Evolutionary conservation across 2,888 invertebrate genomes (phyloP).

Genomic region (Lasioglossum zephyrum): DNA sequence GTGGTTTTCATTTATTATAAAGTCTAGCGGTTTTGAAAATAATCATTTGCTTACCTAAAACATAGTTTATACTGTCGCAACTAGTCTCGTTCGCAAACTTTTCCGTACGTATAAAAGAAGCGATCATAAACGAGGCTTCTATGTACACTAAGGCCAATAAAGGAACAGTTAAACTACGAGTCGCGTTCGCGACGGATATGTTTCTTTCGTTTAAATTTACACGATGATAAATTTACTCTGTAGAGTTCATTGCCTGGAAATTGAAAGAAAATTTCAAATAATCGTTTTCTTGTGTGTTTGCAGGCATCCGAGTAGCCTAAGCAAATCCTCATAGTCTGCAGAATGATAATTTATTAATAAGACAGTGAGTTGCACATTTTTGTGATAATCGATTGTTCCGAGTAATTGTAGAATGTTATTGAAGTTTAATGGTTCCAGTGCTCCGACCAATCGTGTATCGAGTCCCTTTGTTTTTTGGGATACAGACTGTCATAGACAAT

Average conservation of each 20-base stretch:
- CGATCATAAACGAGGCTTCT: constrained; percentile 47
- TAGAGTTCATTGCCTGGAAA: neutral
- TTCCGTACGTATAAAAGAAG: constrained; percentile 44
- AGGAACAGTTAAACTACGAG: constrained; percentile 66
- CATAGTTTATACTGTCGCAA: constrained; percentile 40
- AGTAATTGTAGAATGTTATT: neutral
- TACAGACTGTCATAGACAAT: neutral
- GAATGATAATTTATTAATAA: neutral
- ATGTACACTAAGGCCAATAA: constrained; percentile 58
- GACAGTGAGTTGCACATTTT: neutral
- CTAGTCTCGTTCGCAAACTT: constrained; percentile 37
- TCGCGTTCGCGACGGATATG: constrained; percentile 62
- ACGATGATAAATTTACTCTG: neutral
- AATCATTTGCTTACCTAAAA: constrained; percentile 52
- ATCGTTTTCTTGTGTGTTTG: neutral
- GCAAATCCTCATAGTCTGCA: neutral
- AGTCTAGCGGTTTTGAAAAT: constrained; percentile 52
- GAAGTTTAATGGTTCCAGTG: neutral
- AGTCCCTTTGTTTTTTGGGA: neutral
- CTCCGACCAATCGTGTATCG: neutral
- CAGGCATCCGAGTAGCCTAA: neutral
- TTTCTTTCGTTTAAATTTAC: constrained; percentile 31
- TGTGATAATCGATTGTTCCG: neutral
- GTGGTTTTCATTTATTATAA: constrained; percentile 40
- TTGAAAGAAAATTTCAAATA: neutral